Conservation (phyloP, 2,888 invertebrate species). For the Trichopoda pennipes region DNA sequence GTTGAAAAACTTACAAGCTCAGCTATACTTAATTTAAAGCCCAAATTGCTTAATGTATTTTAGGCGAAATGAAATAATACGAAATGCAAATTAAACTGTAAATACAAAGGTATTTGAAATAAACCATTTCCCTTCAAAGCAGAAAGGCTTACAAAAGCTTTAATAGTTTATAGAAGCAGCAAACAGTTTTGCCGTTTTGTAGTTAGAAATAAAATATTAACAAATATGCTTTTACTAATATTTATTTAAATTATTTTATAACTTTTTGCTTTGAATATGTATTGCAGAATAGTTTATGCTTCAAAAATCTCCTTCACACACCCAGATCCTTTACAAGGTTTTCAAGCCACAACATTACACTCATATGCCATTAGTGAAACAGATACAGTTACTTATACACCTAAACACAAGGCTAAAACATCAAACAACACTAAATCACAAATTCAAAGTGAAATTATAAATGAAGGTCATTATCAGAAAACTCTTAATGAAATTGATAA, state of each 20-base stretch:
- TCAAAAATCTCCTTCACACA: constrained; percentile 83
- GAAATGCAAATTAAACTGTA: constrained; percentile 55
- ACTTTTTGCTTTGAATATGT: constrained; percentile 19
- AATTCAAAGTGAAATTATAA: constrained; percentile 48
- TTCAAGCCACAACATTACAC: constrained; percentile 72
- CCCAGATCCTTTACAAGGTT: constrained; percentile 82
- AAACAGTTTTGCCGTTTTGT: constrained; percentile 39
- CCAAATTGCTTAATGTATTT: constrained; percentile 33
- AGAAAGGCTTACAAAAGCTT: neutral
- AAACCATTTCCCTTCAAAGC: constrained; percentile 6
- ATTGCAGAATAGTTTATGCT: constrained; percentile 78
- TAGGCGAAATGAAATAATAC: constrained; percentile 22
- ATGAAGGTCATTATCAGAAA: constrained; percentile 12
- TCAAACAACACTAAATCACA: constrained; percentile 61
- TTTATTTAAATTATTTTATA: neutral
- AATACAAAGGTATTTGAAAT: constrained; percentile 69
- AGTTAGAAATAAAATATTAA: neutral
- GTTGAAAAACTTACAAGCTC: constrained; percentile 17
- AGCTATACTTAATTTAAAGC: constrained; percentile 36
- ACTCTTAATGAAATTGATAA: neutral
- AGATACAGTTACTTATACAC: constrained; percentile 79
- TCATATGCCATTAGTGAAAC: constrained; percentile 77
- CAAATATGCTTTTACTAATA: neutral
- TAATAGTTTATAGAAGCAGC: neutral
- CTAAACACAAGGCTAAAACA: constrained; percentile 76